phyloP scores from a whole-genome alignment of 2,888 invertebrate species.

The Eupithecia subfuscata region DNA sequence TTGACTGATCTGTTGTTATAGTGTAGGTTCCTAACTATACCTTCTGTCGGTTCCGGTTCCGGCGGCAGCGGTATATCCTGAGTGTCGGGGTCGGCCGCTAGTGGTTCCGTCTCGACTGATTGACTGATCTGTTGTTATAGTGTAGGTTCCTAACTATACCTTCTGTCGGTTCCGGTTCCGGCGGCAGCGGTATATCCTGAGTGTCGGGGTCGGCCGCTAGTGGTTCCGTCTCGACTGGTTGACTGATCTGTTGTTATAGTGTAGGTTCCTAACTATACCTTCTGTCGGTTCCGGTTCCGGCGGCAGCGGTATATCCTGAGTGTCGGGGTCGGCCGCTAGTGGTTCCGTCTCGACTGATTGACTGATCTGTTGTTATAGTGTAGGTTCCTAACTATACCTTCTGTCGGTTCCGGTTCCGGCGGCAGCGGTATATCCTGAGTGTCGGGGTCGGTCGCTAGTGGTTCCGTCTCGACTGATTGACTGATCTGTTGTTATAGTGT shows the following conservation, averaged over 20 bases:
- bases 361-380: neutral
- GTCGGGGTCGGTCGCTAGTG: slow-evolving; percentile 10
- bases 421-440: slow-evolving; percentile 32
- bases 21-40: too few relatives aligned
- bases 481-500: slow-evolving; percentile 15
- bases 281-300: slow-evolving; percentile 4
- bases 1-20: slow-evolving; percentile 3
- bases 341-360: neutral
- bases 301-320: too few relatives aligned
- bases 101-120: neutral
- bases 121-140: neutral
- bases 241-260: neutral
- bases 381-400: neutral
- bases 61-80: slow-evolving; percentile 15
- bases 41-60: slow-evolving; percentile 15
- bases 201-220: slow-evolving; percentile 13
- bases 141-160: too few relatives aligned
- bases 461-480: neutral
- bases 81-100: slow-evolving; percentile 12
- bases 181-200: slow-evolving; percentile 13
- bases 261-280: too few relatives aligned
- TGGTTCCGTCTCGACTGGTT: neutral
- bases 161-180: slow-evolving; percentile 17
- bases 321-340: slow-evolving; percentile 12
- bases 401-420: slow-evolving; percentile 20